These are phyloP conservation scores for Caenorhabditis remanei DNA, from an alignment of 1,140 invertebrate genomes.

Conservation along the genomic window DNA sequence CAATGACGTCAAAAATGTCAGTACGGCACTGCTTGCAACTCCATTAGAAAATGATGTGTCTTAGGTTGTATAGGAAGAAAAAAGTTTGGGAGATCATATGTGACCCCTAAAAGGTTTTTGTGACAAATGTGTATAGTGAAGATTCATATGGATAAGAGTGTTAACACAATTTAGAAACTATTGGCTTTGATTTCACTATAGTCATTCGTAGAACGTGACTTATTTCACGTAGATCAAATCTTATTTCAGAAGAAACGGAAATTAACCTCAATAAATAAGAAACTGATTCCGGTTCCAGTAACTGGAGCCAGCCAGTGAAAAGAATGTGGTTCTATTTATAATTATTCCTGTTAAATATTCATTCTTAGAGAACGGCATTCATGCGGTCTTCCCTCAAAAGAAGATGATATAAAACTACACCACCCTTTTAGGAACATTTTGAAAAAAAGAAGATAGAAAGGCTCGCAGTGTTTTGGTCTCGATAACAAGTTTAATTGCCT, in stretches of 20 bases:
- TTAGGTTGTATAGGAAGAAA: background rate
- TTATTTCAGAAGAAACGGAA: background rate
- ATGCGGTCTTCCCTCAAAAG: background rate
- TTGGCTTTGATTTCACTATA: background rate
- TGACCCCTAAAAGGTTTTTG: slow-evolving; percentile 42
- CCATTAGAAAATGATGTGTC: background rate
- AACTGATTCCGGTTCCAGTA: background rate
- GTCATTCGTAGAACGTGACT: background rate
- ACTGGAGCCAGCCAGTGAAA: background rate
- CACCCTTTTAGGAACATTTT: background rate
- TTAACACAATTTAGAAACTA: slow-evolving; percentile 13
- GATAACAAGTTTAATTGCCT: slow-evolving; percentile 56
- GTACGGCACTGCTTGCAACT: background rate
- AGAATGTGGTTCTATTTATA: background rate
- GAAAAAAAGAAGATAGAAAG: background rate
- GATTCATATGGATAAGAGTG: background rate
- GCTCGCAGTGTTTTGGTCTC: slow-evolving; percentile 29
- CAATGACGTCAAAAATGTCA: slow-evolving; percentile 27
- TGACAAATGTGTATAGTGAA: slow-evolving; percentile 31
- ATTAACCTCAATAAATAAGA: no score
- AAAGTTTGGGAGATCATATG: slow-evolving; percentile 14
- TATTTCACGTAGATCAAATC: background rate
- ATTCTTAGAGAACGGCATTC: slow-evolving; percentile 25
- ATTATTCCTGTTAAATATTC: background rate
- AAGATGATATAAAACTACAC: slow-evolving; percentile 13